A percentile compares a stretch with the other conserved stretches of the same genome.
These are phyloP conservation scores for Sebastes trivittatus DNA, from an alignment of 2,797 vertebrate genomes.

Conservation along the genomic window DNA sequence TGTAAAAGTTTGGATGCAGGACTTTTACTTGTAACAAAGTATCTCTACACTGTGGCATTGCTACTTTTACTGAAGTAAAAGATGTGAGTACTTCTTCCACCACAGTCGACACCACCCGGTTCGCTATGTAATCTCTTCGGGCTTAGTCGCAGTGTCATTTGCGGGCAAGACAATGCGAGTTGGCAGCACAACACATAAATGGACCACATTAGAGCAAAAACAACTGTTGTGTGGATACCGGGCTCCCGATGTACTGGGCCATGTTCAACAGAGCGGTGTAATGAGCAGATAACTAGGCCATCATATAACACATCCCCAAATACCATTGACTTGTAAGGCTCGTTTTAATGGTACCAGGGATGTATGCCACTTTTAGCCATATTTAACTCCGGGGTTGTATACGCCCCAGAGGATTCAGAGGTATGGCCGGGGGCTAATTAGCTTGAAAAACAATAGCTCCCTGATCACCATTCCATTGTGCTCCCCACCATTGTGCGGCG, in stretches of 20 bases:
- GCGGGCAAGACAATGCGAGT: conserved; percentile 46
- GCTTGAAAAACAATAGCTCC: conserved; percentile 89
- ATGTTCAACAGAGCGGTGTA: conserved; percentile 64
- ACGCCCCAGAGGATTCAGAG: conserved; percentile 72
- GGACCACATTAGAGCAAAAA: conserved; percentile 70
- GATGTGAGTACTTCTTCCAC: too few species aligned
- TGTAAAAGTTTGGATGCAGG: too few species aligned
- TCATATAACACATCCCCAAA: conserved; percentile 74
- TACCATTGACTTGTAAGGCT: conserved; percentile 87
- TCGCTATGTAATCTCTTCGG: conserved; percentile 28
- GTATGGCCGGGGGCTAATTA: conserved; percentile 82
- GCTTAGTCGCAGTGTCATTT: conserved; percentile 40
- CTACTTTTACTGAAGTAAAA: too few species aligned
- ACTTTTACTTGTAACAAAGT: too few species aligned
- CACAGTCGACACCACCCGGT: conserved; percentile 7
- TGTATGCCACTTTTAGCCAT: conserved; percentile 81
- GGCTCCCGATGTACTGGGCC: conserved; percentile 48
- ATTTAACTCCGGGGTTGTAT: conserved; percentile 67
- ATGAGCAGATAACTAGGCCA: conserved; percentile 75
- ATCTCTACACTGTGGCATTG: too few species aligned
- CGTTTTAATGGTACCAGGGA: conserved; percentile 75
- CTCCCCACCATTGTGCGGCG: conserved; percentile 75
- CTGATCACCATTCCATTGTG: conserved; percentile 85
- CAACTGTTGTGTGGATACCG: conserved; percentile 68
- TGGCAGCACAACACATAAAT: conserved; percentile 70